phyloP scores from a whole-genome alignment of 1,140 invertebrate genomes.

The Hylaeus anthracinus region DNA sequence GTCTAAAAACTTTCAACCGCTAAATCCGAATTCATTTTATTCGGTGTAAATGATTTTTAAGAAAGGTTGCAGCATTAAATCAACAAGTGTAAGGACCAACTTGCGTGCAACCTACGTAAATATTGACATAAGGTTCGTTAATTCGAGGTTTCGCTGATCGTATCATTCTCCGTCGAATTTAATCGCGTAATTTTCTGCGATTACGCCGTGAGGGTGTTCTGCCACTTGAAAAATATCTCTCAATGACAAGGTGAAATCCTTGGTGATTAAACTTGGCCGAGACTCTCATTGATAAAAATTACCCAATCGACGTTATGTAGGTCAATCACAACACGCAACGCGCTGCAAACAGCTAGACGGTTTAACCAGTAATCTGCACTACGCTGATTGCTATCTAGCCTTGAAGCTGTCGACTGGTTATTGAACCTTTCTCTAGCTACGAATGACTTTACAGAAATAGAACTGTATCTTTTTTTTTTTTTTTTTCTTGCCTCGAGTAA shows the following conservation, averaged over 20 bases:
- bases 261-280: conserved; percentile 45
- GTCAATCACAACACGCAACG: conserved; percentile 57
- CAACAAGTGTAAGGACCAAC: no score
- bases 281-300: conserved; percentile 52
- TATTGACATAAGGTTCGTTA: no score
- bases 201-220: neutral
- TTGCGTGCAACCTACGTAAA: no score
- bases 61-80: no score
- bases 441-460: no score
- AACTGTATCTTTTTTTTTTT: no score
- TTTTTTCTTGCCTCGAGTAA: no score
- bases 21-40: no score
- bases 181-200: neutral
- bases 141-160: no score
- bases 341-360: conserved; percentile 33
- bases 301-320: conserved; percentile 66
- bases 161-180: neutral
- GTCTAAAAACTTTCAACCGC: no score
- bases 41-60: no score
- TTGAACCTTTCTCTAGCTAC: conserved; percentile 26
- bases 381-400: conserved; percentile 21
- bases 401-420: conserved; percentile 43
- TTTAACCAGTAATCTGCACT: conserved; percentile 9
- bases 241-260: conserved; percentile 8
- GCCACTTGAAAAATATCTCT: conserved; percentile 1